Base-by-base conservation (phyloP, 1,140 invertebrate species). In the Drosophila aff. region DNA sequence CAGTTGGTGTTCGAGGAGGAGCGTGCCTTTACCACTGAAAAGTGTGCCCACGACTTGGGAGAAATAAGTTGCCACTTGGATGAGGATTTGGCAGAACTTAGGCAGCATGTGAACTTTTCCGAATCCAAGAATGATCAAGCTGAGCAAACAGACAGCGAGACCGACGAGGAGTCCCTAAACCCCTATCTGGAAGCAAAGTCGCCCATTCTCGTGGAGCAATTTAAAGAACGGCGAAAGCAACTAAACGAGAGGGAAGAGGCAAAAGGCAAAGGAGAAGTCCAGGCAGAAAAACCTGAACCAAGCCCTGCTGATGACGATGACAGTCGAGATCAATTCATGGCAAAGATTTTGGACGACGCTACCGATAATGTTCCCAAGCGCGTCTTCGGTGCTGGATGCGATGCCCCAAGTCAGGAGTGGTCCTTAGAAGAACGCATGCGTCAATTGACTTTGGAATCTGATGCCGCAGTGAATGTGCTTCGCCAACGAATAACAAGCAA, bases 321-420 rank as follows among this genome's bases (percentile, higher is more conserved):
- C 7, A 21, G 40, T 0, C 13, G 57, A 13, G 82, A 86, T 9
- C 49, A 46, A n/a, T 69, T 65, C 1, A 81, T 81, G 28, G 84
- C 84, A 3, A 84, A 89, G n/a, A 46, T 69, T 3, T 31, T 89
- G 16, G 85, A 85, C 28, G 43, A 78, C 3, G 55, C 46, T 9
- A 55, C 81, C 2, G 84, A 89, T 28, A 55, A 89, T 79, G 85
- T 89, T 47, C 81, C 84, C 1, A 90, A 61, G 16, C 81, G 84
- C 4, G 67, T 89, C 1, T 89, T 81, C 36, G 84, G 85, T 0
- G 36, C 55, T n/a, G 77, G 63, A 1, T 71, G 21, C 9, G 84
- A 89, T 57, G 43, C n/a, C 0, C 84, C 81, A 38, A 65, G 76
- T 38, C 11, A 66, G 0, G 31, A 67, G 15, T 89, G 84, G 84